Evolutionary conservation across 1,140 invertebrate species (phyloP).

Genomic region (Oryzaephilus surinamensis): DNA sequence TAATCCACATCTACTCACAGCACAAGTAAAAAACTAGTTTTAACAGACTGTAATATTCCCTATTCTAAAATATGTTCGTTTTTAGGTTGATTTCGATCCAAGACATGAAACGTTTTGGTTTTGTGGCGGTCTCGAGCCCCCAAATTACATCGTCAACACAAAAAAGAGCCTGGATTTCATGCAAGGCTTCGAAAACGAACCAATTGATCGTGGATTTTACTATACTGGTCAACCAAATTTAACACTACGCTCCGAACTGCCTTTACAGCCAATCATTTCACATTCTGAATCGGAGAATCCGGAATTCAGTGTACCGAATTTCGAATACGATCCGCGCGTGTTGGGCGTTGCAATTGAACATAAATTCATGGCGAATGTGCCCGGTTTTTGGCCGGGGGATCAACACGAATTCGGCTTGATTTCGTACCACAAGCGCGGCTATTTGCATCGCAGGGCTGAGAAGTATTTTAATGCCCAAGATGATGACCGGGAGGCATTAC

Average conservation of each 20-base stretch:
- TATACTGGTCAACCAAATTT: slow-evolving; percentile 53
- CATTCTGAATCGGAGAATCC: slow-evolving; percentile 44
- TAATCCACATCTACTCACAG: slow-evolving; percentile 48
- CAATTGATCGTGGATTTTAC: slow-evolving; percentile 52
- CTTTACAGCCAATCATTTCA: slow-evolving; percentile 50
- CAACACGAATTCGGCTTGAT: slow-evolving; percentile 61
- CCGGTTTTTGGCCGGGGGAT: slow-evolving; percentile 75
- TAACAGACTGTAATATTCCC: too few species aligned
- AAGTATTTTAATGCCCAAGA: slow-evolving; percentile 37
- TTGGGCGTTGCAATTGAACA: slow-evolving; percentile 42
- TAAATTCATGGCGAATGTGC: slow-evolving; percentile 58
- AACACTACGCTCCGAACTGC: slow-evolving; percentile 43
- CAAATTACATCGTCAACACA: slow-evolving; percentile 36
- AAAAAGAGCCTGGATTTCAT: slow-evolving; percentile 21
- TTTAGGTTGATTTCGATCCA: slow-evolving; percentile 58
- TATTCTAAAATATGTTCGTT: slow-evolving; percentile 10
- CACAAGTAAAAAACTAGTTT: slow-evolving; percentile 39
- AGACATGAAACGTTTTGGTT: slow-evolving; percentile 72
- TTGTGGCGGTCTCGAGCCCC: slow-evolving; percentile 54
- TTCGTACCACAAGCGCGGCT: slow-evolving; percentile 56
- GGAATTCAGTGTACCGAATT: slow-evolving; percentile 42
- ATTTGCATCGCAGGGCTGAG: slow-evolving; percentile 41
- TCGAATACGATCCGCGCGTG: slow-evolving; percentile 45
- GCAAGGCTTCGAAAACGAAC: slow-evolving; percentile 40
- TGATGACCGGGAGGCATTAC: slow-evolving; percentile 50